A percentile compares a stretch with the other conserved stretches of the same genome.
phyloP scores from a whole-genome alignment of 2,113 vertebrate species.

The Astatotilapia flaviijosephi region DNA sequence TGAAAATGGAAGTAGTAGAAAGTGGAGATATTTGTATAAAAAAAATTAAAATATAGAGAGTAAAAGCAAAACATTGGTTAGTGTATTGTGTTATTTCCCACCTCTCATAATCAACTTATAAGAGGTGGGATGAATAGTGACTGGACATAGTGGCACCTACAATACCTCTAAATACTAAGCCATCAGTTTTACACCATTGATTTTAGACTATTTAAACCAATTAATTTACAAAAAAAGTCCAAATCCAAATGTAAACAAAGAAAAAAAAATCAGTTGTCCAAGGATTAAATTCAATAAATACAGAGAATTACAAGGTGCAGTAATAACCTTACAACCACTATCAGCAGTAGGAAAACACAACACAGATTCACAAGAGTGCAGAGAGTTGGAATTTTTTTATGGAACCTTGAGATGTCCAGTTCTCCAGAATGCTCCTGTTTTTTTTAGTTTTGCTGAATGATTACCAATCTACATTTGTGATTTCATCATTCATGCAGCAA shows the following conservation, averaged over 20 bases:
- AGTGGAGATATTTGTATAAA: neutral
- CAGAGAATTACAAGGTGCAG: neutral
- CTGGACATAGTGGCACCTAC: neutral
- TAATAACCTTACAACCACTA: neutral
- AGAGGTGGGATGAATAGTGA: neutral
- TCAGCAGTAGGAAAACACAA: neutral
- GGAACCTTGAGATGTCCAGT: neutral
- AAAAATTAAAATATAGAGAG: neutral
- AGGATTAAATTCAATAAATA: neutral
- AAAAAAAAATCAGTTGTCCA: neutral
- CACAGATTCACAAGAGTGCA: neutral
- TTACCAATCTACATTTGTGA: slow-evolving; percentile 13
- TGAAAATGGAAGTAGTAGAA: neutral
- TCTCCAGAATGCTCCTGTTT: neutral
- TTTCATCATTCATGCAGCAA: slow-evolving; percentile 28
- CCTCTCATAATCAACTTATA: neutral
- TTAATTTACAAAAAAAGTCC: neutral
- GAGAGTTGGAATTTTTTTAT: neutral
- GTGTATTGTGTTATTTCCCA: neutral
- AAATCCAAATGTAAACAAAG: neutral
- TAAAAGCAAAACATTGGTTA: neutral
- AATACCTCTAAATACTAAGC: neutral
- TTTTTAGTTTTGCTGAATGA: neutral
- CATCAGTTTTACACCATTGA: neutral
- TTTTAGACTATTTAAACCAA: neutral